These are phyloP conservation scores for Nilaparvata lugens DNA, from an alignment of 1,140 invertebrate species.

Conservation along the genomic window DNA sequence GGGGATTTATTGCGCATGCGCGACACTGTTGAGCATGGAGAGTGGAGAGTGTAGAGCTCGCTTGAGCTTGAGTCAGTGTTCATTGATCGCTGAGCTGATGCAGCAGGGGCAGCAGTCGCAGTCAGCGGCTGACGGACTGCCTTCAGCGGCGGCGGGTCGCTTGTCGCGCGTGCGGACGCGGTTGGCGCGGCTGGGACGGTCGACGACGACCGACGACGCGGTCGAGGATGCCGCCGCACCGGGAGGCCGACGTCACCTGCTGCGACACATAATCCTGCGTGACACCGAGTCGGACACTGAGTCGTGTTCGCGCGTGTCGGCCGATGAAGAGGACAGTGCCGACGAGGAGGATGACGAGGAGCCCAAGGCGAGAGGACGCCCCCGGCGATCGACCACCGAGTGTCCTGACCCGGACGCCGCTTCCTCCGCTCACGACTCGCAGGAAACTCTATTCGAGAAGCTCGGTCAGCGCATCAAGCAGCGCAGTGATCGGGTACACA, in stretches of 20 bases:
- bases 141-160: conserved; percentile 21
- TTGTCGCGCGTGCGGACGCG: conserved; percentile 27
- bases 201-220: conserved; percentile 10
- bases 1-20: not conserved
- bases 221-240: conserved; percentile 18
- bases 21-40: not conserved
- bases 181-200: conserved; percentile 13
- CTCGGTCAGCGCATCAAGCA: conserved; percentile 44
- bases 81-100: not conserved
- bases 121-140: not conserved
- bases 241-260: not conserved
- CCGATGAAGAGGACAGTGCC: conserved; percentile 13
- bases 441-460: conserved; percentile 40
- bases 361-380: conserved; percentile 24
- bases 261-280: conserved; percentile 6
- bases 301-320: not conserved
- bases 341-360: conserved; percentile 14
- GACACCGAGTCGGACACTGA: conserved; percentile 8
- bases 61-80: not conserved
- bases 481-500: conserved; percentile 46
- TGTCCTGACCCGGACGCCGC: conserved; percentile 26
- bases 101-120: not conserved
- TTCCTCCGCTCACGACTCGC: conserved; percentile 8
- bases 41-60: too few relatives aligned
- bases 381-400: not conserved